phyloP scores from a whole-genome alignment of 23 tunicate genomes.

The Diplosoma virens region DNA sequence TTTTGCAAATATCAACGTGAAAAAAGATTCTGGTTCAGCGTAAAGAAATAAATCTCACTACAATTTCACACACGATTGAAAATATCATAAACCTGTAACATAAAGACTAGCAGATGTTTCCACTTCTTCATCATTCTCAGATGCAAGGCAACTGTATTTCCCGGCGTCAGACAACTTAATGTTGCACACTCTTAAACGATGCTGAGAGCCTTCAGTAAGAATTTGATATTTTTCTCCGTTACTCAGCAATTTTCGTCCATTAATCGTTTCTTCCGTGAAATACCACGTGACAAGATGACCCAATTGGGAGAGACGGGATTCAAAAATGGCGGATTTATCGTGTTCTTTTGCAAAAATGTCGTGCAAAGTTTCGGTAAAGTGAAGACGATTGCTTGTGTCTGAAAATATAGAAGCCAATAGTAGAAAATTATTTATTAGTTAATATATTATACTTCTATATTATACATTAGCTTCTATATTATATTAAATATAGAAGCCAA shows the following conservation, averaged over 20 bases:
- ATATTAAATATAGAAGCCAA: too few relatives aligned
- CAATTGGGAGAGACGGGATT: conserved; percentile 49
- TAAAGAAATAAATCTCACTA: too few relatives aligned
- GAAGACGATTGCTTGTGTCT: conserved; percentile 26
- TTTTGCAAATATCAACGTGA: too few relatives aligned
- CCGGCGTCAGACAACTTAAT: conserved; percentile 69
- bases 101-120: conserved; percentile 40
- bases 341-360: conserved; percentile 64
- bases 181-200: conserved; percentile 49
- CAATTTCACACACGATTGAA: too few relatives aligned
- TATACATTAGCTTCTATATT: too few relatives aligned
- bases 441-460: too few relatives aligned
- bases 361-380: conserved; percentile 51
- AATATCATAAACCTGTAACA: conserved; percentile 86
- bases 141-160: conserved; percentile 51
- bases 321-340: conserved; percentile 78
- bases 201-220: conserved; percentile 42
- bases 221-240: conserved; percentile 68
- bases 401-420: background rate
- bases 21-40: too few relatives aligned
- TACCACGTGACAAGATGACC: conserved; percentile 37
- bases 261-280: conserved; percentile 6
- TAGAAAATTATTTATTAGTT: background rate
- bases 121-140: conserved; percentile 19
- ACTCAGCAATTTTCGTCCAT: conserved; percentile 26